Evolutionary conservation across 2,797 vertebrate species (phyloP), one percentile per base, ranked within the genome.

Genomic region (Arctocebus calabarensis): DNA sequence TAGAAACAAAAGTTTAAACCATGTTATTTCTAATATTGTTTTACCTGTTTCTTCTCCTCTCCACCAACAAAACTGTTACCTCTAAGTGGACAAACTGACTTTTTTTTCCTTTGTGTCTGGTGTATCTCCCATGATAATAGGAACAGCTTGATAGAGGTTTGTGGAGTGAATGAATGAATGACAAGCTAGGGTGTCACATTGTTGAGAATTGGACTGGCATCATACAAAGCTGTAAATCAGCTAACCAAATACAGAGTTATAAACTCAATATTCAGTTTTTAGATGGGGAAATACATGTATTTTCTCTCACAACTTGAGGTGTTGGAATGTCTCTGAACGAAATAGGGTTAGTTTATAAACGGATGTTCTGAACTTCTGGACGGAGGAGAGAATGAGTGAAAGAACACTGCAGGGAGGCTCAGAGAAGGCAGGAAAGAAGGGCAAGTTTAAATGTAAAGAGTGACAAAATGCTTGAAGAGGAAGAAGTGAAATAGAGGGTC

Each of bases 231-330:
- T 73, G 74, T 73, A 52, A 81, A 68, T 68, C 20, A 68, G 7
- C 40, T 68, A 84, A 55, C 78, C 52, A 57, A 20, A 83, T 45
- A 37, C 5, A 73, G 82, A 83, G 40, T n/a, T 61, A 4, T 66
- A 83, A 87, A 84, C 20, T 7, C 13, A 92, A 74, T 45, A 29
- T 64, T 7, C 17, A n/a, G 32, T 70, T 79, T 79, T 90, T 45
- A 92, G 77, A 84, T 70, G 37, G 43, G 19, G 84, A 88, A 84
- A 75, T 45, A 79, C 10, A 29, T n/a, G n/a, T 71, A 43, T 52
- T 93, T 93, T 88, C 27, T 74, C 34, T 91, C 84, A 45, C 9
- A 71, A 85, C 29, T 78, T 88, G n/a, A 92, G n/a, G 32, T 89
- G 10, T 75, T 84, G 16, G 45, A 83, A 64, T 86, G 20, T 62